Evolutionary conservation across 2,797 vertebrate species (phyloP).

Genomic region (Monodelphis domestica): DNA sequence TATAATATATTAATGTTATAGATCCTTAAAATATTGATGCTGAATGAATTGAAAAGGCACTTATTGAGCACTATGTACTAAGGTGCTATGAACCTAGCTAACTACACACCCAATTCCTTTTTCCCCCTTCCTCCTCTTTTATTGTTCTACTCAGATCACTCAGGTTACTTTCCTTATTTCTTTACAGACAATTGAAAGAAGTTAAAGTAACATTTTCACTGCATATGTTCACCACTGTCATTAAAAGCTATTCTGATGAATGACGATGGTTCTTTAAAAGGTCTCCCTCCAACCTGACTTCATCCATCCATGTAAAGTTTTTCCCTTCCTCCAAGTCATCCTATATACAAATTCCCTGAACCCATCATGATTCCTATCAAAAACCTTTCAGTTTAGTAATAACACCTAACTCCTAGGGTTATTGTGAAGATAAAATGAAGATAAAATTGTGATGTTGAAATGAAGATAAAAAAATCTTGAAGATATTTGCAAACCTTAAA

Average conservation of each 20-base stretch:
- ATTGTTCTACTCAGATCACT: not conserved
- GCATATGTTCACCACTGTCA: not conserved
- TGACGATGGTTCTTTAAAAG: not conserved
- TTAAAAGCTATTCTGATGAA: not conserved
- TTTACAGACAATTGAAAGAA: not conserved
- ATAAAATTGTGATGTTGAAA: not conserved
- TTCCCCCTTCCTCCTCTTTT: conserved; percentile 5
- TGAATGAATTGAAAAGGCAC: not conserved
- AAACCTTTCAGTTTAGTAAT: not conserved
- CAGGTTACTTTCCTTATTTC: not conserved
- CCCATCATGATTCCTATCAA: not conserved
- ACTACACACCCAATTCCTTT: not conserved
- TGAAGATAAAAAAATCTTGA: too few relatives aligned
- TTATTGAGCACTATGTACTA: not conserved
- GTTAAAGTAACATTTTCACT: not conserved
- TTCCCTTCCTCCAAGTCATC: not conserved
- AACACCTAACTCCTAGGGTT: not conserved
- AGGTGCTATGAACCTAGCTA: not conserved
- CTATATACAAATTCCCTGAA: not conserved
- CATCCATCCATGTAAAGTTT: not conserved
- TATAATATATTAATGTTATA: not conserved
- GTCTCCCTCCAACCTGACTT: not conserved
- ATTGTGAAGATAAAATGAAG: not conserved
- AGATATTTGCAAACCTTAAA: not conserved
- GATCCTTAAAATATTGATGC: not conserved